Evolutionary conservation across 2,113 vertebrate genomes (phyloP), one percentile per base, ranked within the genome.

Genomic region (Ginglymostoma cirratum): DNA sequence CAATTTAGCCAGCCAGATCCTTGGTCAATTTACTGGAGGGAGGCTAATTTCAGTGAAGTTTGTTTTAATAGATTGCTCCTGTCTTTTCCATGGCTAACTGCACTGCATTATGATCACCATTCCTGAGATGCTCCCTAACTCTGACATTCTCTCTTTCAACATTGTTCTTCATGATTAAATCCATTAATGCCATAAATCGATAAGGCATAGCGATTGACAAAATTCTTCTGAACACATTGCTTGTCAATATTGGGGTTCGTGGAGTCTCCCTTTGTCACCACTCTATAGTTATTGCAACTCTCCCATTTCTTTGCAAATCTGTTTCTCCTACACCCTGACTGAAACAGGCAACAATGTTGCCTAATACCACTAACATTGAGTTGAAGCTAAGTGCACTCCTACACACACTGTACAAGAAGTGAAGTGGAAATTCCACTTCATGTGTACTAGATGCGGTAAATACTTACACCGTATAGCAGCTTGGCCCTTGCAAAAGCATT

Each of bases 401-500:
- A 80, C n/a, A 80, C 76, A 80, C n/a, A 92, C 19, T 92, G n/a
- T 65, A 5, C 30, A 10, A 23, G 52, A 69, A 69, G 67, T 72
- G 48, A 72, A 61, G 27, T 61, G 27, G 48, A 89, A 92, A n/a
- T 65, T 42, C 78, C n/a, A n/a, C n/a, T n/a, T n/a, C n/a, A 55
- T 27, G 24, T 34, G 30, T 34, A 92, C 30, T 34, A 92, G 38
- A 45, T 38, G 52, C 6, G 42, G 42, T 8, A 5, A 61, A 34
- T 38, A 97, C 98, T 48, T 96, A 99, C 98, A 97, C 98, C 98
- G 0, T 98, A 98, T 0, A 98, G 97, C 0, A 24, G 96, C 96
- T 96, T 97, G 2, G 99, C 99, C 45, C 98, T 98, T 15, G 98
- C 98, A 96, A 99, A 96, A 0, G 98, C 98, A 0, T 98, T 98